Evolutionary conservation across 2,113 vertebrate genomes (phyloP), one percentile per base, ranked within the genome.

Genomic region (Capreolus pygargus): DNA sequence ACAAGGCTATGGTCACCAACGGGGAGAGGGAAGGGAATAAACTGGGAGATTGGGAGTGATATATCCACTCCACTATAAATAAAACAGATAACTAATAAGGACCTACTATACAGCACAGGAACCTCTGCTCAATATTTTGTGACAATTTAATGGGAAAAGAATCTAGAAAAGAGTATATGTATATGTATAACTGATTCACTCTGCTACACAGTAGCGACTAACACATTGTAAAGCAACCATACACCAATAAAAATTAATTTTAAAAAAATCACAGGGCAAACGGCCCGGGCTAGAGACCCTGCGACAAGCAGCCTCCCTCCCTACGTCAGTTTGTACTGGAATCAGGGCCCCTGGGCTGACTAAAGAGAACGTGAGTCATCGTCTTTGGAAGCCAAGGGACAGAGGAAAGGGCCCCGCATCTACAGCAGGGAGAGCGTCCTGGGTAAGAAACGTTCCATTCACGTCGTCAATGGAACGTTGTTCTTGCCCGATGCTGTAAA

Each of bases 381-480:
- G 2, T 92, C 86, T 64, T 70, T 5, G 14, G 64, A 95, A 92
- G 96, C 97, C 67, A 17, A 86, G 60, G 43, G 64, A 84, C 61
- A 88, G 85, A 95, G 91, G 57, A 92, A 74, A 95, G 36, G 36
- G 23, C 90, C 36, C 47, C 16, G 91, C 57, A 11, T 54, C 52
- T 10, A 47, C 58, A n/a, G 90, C 70, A 64, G 88, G 50, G 50
- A 88, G 91, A 86, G 93, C 86, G 52, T 43, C 88, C 36, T 0
- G 96, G 58, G 84, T 88, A 97, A 98, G 97, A 98, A 98, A 96
- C 0, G 19, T 86, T 93, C 97, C 92, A 95, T 98, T 98, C 98
- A 98, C 50, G 0, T 57, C 17, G n/a, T 97, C 97, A 98, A 95
- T 97, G 95, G 97, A 54, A 96, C 97, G 39, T 96, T 96, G 97